phyloP scores from a whole-genome alignment of 2,888 invertebrate species.

The Thereva unica region DNA sequence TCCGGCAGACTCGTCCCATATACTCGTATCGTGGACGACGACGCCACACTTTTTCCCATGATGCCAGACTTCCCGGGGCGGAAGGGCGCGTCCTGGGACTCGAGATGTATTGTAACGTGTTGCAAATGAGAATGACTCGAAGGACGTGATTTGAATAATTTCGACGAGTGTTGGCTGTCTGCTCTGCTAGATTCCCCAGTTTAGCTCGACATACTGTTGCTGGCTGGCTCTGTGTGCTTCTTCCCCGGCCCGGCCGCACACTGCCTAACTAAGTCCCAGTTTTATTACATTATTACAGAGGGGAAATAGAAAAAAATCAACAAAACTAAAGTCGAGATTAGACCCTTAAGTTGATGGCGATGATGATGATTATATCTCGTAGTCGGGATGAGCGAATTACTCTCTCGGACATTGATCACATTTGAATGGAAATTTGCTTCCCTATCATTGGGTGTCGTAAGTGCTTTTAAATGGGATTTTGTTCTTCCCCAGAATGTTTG shows the following conservation, averaged over 20 bases:
- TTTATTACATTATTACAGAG: constrained; percentile 29
- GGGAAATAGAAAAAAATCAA: constrained; percentile 25
- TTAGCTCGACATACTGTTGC: constrained; percentile 25
- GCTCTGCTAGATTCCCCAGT: constrained; percentile 1
- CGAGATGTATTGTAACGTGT: constrained; percentile 33
- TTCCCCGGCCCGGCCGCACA: neutral
- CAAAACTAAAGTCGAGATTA: constrained; percentile 26
- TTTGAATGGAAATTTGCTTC: constrained; percentile 20
- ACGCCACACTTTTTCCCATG: constrained; percentile 12
- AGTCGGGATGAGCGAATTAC: neutral
- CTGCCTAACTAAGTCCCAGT: neutral
- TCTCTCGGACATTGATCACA: constrained; percentile 15
- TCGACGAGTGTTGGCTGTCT: constrained; percentile 13
- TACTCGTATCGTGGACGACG: neutral
- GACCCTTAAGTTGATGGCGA: constrained; percentile 22
- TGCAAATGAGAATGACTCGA: constrained; percentile 33
- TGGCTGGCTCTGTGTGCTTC: constrained; percentile 14
- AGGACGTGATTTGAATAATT: constrained; percentile 38
- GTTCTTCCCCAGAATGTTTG: neutral
- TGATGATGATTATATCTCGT: constrained; percentile 23
- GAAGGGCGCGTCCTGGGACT: neutral
- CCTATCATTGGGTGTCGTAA: neutral
- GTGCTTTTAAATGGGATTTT: constrained; percentile 4
- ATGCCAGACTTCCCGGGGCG: no score
- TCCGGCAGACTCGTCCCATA: neutral